A percentile compares a stretch with the other conserved stretches of the same genome.
These are phyloP conservation scores for Cephus cinctus DNA, from an alignment of 1,140 invertebrate species.

Conservation along the genomic window DNA sequence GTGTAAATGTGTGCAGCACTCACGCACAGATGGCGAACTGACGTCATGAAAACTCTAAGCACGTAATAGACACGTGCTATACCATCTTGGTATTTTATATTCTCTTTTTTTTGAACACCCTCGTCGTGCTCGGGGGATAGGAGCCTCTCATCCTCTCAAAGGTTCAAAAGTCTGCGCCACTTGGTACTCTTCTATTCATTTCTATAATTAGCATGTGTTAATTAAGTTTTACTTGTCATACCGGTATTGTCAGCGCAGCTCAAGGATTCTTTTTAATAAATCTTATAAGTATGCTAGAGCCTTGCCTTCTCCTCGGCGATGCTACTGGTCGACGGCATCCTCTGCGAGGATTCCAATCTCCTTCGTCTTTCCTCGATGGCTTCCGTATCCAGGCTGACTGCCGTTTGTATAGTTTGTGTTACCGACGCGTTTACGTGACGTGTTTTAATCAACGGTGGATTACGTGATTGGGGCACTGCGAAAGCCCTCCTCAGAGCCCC, in stretches of 20 bases:
- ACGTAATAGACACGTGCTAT: background rate
- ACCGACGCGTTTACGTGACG: slow-evolving; percentile 56
- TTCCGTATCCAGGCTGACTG: slow-evolving; percentile 47
- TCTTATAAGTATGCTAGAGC: background rate
- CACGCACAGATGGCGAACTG: slow-evolving; percentile 15
- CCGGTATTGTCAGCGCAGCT: too few species aligned
- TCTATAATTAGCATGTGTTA: background rate
- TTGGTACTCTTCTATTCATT: background rate
- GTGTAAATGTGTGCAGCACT: slow-evolving; percentile 32
- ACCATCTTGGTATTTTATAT: background rate
- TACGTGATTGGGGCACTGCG: slow-evolving; percentile 69
- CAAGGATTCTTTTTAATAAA: too few species aligned
- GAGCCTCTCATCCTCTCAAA: background rate
- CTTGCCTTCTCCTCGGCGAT: slow-evolving; percentile 48
- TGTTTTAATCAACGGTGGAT: slow-evolving; percentile 73
- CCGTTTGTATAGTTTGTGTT: slow-evolving; percentile 35
- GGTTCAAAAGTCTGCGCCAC: background rate
- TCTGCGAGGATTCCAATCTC: slow-evolving; percentile 18
- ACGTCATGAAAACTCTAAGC: background rate
- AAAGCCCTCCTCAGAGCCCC: slow-evolving; percentile 66
- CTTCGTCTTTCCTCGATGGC: slow-evolving; percentile 46
- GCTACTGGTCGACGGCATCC: slow-evolving; percentile 44
- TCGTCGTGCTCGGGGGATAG: background rate
- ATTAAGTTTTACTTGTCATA: too few species aligned
- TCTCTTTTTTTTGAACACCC: background rate